Evolutionary conservation across 2,888 invertebrate genomes (phyloP).

Genomic region (Phaonia tiefii): DNA sequence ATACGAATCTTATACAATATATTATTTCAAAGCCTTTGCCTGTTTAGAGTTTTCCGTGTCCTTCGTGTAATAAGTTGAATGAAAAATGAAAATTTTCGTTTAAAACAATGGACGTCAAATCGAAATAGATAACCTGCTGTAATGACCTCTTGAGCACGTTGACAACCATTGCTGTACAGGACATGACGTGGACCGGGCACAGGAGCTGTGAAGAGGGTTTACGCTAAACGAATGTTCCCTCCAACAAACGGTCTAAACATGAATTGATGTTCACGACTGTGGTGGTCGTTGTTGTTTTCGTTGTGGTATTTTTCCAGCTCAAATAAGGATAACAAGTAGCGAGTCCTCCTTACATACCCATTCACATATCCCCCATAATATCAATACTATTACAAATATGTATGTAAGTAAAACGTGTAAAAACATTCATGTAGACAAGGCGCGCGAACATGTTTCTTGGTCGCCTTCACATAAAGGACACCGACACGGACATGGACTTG

Average conservation of each 20-base stretch:
- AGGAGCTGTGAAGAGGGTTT: neutral
- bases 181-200: neutral
- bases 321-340: slow-evolving; percentile 28
- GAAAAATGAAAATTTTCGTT: slow-evolving; percentile 28
- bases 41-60: no score
- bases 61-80: slow-evolving; percentile 1
- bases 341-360: neutral
- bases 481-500: no score
- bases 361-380: no score
- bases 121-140: neutral
- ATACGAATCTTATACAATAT: slow-evolving; percentile 13
- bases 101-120: slow-evolving; percentile 35
- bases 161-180: neutral
- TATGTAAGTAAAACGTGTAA: no score
- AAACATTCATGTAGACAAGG: slow-evolving; percentile 28
- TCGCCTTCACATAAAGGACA: no score
- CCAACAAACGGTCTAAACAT: slow-evolving; percentile 17
- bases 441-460: slow-evolving; percentile 16
- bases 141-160: slow-evolving; percentile 32
- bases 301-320: slow-evolving; percentile 30
- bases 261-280: slow-evolving; percentile 31
- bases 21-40: slow-evolving; percentile 5
- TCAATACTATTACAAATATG: no score
- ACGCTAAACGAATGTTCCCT: neutral
- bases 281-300: slow-evolving; percentile 2